phyloP scores from a whole-genome alignment of 2,888 invertebrate genomes.

The Phasia obesa region DNA sequence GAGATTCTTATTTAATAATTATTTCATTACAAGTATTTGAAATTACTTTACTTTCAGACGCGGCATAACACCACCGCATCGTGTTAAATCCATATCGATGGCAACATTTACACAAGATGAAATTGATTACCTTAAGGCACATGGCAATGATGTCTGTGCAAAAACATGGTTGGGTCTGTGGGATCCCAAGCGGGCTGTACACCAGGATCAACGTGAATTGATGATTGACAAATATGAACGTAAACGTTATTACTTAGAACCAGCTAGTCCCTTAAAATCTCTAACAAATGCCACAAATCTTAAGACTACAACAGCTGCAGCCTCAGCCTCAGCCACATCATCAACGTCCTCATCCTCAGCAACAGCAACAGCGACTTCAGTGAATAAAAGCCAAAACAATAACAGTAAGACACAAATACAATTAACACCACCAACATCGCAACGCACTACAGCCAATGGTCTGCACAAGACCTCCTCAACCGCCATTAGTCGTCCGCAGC shows the following conservation, averaged over 20 bases:
- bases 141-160: slow-evolving; percentile 97
- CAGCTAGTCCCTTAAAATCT: slow-evolving; percentile 82
- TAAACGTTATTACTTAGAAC: slow-evolving; percentile 86
- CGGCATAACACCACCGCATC: slow-evolving; percentile 98
- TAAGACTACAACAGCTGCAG: slow-evolving; percentile 72
- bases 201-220: slow-evolving; percentile 94
- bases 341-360: slow-evolving; percentile 55
- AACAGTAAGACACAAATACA: slow-evolving; percentile 74
- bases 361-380: slow-evolving; percentile 44
- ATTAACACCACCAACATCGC: slow-evolving; percentile 81
- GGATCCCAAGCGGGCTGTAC: slow-evolving; percentile 92
- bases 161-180: slow-evolving; percentile 96
- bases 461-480: slow-evolving; percentile 77
- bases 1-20: not conserved
- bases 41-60: slow-evolving; percentile 86
- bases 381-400: slow-evolving; percentile 59
- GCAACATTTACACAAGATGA: slow-evolving; percentile 98
- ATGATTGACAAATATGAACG: slow-evolving; percentile 98
- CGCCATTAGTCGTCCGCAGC: slow-evolving; percentile 80
- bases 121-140: slow-evolving; percentile 93
- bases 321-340: slow-evolving; percentile 57
- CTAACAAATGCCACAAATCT: slow-evolving; percentile 80
- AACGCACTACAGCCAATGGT: slow-evolving; percentile 80
- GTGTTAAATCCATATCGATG: slow-evolving; percentile 99
- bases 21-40: not conserved